Conservation (phyloP, 2,888 invertebrate genomes). For the Nemotelus nigrinus region DNA sequence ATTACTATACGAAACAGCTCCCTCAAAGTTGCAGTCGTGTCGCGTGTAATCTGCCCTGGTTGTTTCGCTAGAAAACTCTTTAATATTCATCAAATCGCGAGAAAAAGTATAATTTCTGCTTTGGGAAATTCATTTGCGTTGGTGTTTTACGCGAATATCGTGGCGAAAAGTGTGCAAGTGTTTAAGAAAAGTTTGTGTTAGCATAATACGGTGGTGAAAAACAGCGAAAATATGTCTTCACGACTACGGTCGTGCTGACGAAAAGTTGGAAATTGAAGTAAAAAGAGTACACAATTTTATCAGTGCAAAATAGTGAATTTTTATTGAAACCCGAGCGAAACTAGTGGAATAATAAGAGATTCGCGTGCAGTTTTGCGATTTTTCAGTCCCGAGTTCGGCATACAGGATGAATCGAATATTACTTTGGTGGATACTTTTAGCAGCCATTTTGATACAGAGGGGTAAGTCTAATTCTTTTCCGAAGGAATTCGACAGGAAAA, state of each 20-base stretch:
- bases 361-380: not conserved
- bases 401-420: slow-evolving; percentile 57
- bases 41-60: not conserved
- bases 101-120: not conserved
- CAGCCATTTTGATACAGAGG: slow-evolving; percentile 61
- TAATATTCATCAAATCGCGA: not conserved
- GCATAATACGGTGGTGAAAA: no score
- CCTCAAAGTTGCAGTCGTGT: slow-evolving; percentile 26
- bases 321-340: not conserved
- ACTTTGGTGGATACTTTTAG: slow-evolving; percentile 59
- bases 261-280: slow-evolving; percentile 32
- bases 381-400: not conserved
- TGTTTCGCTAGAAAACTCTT: slow-evolving; percentile 23
- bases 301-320: not conserved
- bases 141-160: not conserved
- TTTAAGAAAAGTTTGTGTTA: no score
- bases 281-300: not conserved
- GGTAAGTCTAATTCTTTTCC: slow-evolving; percentile 53
- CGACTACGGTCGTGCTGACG: not conserved
- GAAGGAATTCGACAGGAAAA: not conserved
- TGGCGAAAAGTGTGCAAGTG: slow-evolving; percentile 4
- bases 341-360: not conserved
- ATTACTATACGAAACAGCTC: not conserved
- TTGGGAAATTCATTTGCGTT: not conserved
- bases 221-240: no score